Percentiles rank a stretch among this genome's conserved stretches.
Evolutionary conservation across 2,113 vertebrate species (phyloP).

Genomic region (Centropus bengalensis): DNA sequence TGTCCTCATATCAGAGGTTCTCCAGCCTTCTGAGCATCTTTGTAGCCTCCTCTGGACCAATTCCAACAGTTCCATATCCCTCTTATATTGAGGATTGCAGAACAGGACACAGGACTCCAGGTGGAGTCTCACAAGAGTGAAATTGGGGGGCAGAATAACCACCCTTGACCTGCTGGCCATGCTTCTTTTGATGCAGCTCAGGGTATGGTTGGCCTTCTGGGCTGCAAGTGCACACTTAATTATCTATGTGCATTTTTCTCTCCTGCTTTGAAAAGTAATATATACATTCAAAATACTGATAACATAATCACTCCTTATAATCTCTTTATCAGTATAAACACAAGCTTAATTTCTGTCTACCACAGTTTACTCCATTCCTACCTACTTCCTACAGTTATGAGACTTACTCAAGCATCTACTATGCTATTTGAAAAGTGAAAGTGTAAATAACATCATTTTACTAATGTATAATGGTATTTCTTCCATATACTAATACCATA

Average conservation of each 20-base stretch:
- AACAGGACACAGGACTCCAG: no score
- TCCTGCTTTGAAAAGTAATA: not conserved
- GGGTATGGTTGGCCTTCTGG: no score
- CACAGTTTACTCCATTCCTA: not conserved
- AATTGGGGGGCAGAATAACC: no score
- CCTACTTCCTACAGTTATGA: not conserved
- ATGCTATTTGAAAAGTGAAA: not conserved
- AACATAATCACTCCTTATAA: not conserved
- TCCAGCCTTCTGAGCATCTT: no score
- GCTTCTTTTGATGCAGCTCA: no score
- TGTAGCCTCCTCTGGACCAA: no score
- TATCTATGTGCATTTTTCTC: not conserved
- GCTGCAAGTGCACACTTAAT: not conserved
- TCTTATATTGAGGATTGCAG: no score
- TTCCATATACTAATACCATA: not conserved
- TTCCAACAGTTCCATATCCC: no score
- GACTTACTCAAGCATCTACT: not conserved
- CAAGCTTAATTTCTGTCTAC: not conserved
- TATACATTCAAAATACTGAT: not conserved
- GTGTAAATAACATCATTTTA: not conserved
- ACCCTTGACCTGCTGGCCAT: no score
- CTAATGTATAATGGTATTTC: not conserved
- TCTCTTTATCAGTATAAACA: not conserved
- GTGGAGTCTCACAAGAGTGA: no score
- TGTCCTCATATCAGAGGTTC: no score